Evolutionary conservation across 2,113 vertebrate genomes (phyloP).

Genomic region (Psittacula cyanocephala): DNA sequence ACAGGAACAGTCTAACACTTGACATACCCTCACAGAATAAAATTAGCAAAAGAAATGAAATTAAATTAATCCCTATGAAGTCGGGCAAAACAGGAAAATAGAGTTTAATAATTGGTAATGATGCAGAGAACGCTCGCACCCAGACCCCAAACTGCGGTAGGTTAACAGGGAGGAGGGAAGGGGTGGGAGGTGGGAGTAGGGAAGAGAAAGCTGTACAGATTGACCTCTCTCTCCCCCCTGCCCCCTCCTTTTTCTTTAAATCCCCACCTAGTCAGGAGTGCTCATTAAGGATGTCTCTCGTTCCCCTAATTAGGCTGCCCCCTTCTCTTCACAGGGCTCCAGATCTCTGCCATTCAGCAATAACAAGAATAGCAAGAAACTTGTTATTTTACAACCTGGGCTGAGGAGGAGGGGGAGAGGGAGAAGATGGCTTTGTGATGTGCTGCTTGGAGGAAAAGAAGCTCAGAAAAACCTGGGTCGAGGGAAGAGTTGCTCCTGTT

Average conservation of each 20-base stretch:
- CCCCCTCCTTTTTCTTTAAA: conserved; percentile 75
- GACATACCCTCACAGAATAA: neutral
- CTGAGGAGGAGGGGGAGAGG: neutral
- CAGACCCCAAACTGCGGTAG: conserved; percentile 78
- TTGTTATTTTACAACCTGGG: conserved; percentile 60
- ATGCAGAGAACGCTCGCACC: neutral
- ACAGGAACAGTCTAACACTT: neutral
- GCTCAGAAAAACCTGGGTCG: conserved; percentile 4
- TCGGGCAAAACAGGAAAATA: neutral
- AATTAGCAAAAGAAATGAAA: conserved; percentile 14
- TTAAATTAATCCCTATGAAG: conserved; percentile 1
- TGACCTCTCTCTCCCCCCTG: conserved; percentile 38
- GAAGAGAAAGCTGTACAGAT: conserved; percentile 12
- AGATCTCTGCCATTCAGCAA: conserved; percentile 50
- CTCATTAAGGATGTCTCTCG: conserved; percentile 81
- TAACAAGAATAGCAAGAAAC: conserved; percentile 61
- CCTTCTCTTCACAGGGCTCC: conserved; percentile 50
- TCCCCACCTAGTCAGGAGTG: conserved; percentile 49
- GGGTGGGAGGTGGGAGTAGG: conserved; percentile 67
- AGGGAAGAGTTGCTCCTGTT: neutral
- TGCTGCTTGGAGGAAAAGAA: conserved; percentile 29
- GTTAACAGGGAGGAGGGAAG: conserved; percentile 75
- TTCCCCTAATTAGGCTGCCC: conserved; percentile 81
- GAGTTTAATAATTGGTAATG: neutral
- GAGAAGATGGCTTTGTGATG: conserved; percentile 49